Evolutionary conservation across 2,797 vertebrate genomes (phyloP), one percentile per base, ranked within the genome.

Genomic region (Picus viridis): DNA sequence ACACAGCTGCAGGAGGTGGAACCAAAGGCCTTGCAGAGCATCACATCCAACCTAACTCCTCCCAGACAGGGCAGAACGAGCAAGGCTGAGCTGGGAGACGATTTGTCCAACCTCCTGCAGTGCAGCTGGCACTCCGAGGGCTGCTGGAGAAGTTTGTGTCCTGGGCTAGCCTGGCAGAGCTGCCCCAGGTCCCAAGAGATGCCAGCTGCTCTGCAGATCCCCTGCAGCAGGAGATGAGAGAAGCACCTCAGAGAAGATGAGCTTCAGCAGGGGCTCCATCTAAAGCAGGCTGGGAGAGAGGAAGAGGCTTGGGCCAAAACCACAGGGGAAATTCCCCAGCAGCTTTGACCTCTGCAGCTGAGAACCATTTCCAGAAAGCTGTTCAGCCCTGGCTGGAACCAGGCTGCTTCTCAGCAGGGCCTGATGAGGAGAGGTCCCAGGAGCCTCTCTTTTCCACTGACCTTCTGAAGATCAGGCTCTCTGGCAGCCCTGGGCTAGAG

Each of bases 371-470:
- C 83, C 92, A 95, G 74, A 82, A 88, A 90, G 89, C 89, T 68
- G 68, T 92, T 78, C 74, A 88, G 53, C 36, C 72, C 88, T 94
- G 89, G 86, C 79, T 92, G 79, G 76, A 91, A 67, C 30, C 69
- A 27, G 76, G 81, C 68, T 84, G 34, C 80, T 87, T 82, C 83
- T 86, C 88, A 92, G 39, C 61, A 34, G 51, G 87, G 79, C n/a
- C 87, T 91, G 86, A 88, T 74, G 89, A 63, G 0, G 0, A 84
- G 75, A 95, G 85, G 71, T 86, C 89, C 95, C 88, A 61, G 56
- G 85, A 94, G 88, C 84, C 84, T 83, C 82, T 92, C 74, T 20
- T 94, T 96, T 87, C 74, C 82, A 93, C 87, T 84, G 77, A 91
- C 77, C 78, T 84, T 18, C 80, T 69, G 89, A 90, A 84, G 74